These are phyloP conservation scores for Empidonax traillii DNA, from an alignment of 2,113 vertebrate genomes.

Conservation along the genomic window DNA sequence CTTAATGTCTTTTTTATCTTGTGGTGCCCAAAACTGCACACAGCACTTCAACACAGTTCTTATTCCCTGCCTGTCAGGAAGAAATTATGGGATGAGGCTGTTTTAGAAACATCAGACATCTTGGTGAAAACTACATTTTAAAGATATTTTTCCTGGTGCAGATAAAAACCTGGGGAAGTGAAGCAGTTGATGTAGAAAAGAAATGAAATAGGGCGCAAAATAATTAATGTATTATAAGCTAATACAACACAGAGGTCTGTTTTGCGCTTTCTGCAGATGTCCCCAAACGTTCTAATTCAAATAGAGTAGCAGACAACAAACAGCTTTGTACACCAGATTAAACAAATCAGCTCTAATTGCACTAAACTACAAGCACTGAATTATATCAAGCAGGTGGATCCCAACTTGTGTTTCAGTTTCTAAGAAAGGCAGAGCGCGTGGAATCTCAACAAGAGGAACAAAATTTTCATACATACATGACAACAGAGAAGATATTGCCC, in stretches of 20 bases:
- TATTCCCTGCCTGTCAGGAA: neutral
- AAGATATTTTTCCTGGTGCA: neutral
- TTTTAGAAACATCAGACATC: neutral
- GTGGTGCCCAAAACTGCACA: neutral
- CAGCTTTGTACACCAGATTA: neutral
- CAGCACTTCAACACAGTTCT: neutral
- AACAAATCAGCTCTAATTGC: slow-evolving; percentile 27
- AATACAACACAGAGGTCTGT: slow-evolving; percentile 23
- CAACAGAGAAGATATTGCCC: neutral
- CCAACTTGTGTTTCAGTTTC: slow-evolving; percentile 9
- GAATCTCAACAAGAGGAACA: slow-evolving; percentile 21
- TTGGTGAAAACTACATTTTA: neutral
- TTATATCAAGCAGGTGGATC: slow-evolving; percentile 44
- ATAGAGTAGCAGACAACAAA: slow-evolving; percentile 38
- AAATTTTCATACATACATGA: neutral
- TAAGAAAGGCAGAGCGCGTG: neutral
- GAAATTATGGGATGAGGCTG: neutral
- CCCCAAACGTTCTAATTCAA: neutral
- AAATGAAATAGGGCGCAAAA: slow-evolving; percentile 21
- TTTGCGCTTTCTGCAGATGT: slow-evolving; percentile 10
- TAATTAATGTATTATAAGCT: slow-evolving; percentile 15
- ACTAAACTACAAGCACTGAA: slow-evolving; percentile 18
- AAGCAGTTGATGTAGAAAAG: neutral
- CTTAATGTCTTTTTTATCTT: neutral
- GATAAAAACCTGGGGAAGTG: neutral